Percentiles rank a stretch among this genome's conserved stretches.
Evolutionary conservation across 2,888 invertebrate genomes (phyloP).

Genomic region (Beris morrisii): DNA sequence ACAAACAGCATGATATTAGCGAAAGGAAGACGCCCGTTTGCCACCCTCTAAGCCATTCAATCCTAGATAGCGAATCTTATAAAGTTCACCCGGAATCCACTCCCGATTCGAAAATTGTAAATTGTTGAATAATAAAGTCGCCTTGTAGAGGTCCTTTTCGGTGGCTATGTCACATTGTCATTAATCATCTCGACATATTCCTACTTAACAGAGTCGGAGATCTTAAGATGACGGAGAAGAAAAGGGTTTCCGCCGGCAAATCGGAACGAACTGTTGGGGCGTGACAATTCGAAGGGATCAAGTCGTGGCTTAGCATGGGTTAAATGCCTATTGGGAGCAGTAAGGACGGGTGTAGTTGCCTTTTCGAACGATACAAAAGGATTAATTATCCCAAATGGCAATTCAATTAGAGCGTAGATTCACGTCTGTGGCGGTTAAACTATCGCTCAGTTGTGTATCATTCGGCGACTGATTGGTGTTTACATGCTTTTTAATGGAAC

Average conservation of each 20-base stretch:
- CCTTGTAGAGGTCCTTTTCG: neutral
- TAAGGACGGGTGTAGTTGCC: neutral
- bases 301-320: neutral
- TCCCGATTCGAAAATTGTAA: neutral
- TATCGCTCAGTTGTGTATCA: neutral
- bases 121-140: conserved; percentile 8
- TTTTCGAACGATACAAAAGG: conserved; percentile 6
- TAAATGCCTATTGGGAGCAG: no score
- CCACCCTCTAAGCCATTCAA: neutral
- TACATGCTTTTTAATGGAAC: conserved; percentile 17
- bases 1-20: neutral
- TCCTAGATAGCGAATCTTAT: conserved; percentile 1
- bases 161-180: neutral
- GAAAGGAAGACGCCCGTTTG: neutral
- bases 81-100: neutral
- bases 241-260: neutral
- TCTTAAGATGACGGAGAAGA: neutral
- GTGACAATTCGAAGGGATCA: conserved; percentile 6
- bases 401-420: conserved; percentile 7
- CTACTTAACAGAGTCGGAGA: neutral
- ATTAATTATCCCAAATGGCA: neutral
- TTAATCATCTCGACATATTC: conserved; percentile 3
- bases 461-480: neutral
- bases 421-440: neutral
- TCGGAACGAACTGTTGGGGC: neutral